Conservation (phyloP, 2,113 vertebrate species). For the Anas platyrhynchos region DNA sequence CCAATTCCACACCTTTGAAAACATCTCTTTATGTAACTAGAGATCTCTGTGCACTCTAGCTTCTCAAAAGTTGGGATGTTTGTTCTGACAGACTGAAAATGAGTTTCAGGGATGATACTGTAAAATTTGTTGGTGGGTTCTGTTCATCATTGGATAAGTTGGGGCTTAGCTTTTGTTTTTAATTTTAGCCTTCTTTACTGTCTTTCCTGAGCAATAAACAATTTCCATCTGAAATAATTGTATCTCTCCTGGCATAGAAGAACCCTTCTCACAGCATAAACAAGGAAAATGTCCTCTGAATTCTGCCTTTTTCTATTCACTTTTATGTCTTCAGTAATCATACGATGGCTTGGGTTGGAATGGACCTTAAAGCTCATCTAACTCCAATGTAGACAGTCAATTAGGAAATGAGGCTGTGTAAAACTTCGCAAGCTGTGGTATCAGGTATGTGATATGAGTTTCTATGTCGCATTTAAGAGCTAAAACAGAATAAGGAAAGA, state of each 20-base stretch:
- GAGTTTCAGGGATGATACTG: background rate
- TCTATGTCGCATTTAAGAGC: fast-evolving
- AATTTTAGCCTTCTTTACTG: background rate
- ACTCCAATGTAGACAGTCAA: background rate
- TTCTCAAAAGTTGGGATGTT: background rate
- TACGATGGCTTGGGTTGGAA: too few species aligned
- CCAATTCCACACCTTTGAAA: background rate
- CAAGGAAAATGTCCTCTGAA: background rate
- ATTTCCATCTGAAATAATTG: background rate
- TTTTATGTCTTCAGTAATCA: background rate
- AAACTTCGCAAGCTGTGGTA: background rate
- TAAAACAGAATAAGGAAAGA: background rate
- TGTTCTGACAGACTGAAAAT: background rate
- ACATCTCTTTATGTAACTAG: background rate
- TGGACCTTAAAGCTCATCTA: too few species aligned
- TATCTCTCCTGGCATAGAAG: background rate
- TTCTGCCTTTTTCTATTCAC: background rate
- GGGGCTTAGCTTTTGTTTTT: background rate
- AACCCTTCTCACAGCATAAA: background rate
- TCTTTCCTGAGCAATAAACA: constrained; percentile 13
- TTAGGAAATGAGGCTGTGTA: background rate
- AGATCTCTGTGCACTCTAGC: background rate
- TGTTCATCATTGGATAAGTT: background rate
- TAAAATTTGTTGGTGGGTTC: background rate
- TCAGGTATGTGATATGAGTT: background rate